Percentiles rank a stretch among this genome's conserved stretches.
These are phyloP conservation scores for cattle (Bos taurus) DNA, from an alignment of 2,113 vertebrate genomes.

Conservation along the genomic window DNA sequence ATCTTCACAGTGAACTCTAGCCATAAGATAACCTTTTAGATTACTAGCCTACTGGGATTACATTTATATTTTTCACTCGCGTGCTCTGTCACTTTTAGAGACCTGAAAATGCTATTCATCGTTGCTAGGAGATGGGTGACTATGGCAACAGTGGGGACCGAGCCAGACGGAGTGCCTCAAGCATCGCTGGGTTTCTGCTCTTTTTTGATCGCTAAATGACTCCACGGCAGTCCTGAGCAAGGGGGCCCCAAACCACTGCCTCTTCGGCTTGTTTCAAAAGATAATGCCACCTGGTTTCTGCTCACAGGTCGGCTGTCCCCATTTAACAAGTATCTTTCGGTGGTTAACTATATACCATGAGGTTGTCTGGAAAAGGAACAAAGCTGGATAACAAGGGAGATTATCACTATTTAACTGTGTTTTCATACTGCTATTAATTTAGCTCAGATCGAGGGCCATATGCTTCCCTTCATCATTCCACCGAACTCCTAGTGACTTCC, in stretches of 20 bases:
- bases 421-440: slow-evolving; percentile 75
- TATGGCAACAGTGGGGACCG: slow-evolving; percentile 69
- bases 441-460: slow-evolving; percentile 60
- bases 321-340: slow-evolving; percentile 57
- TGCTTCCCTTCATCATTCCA: slow-evolving; percentile 48
- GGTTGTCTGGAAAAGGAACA: slow-evolving; percentile 53
- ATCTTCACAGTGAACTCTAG: neutral
- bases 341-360: slow-evolving; percentile 26
- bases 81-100: slow-evolving; percentile 51
- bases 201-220: slow-evolving; percentile 60
- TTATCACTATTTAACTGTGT: slow-evolving; percentile 64
- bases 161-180: slow-evolving; percentile 53
- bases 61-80: slow-evolving; percentile 2
- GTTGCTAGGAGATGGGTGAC: slow-evolving; percentile 76
- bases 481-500: slow-evolving; percentile 51
- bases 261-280: slow-evolving; percentile 52
- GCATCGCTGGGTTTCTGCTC: slow-evolving; percentile 24
- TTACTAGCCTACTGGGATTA: slow-evolving; percentile 4
- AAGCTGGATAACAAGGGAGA: slow-evolving; percentile 64
- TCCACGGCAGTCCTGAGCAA: neutral
- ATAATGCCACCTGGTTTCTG: slow-evolving; percentile 20
- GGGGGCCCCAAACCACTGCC: neutral
- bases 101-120: slow-evolving; percentile 39
- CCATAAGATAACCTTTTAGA: neutral
- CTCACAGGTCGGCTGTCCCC: neutral